Conservation (phyloP, 2,113 vertebrate species). For the Ictidomys tridecemlineatus region DNA sequence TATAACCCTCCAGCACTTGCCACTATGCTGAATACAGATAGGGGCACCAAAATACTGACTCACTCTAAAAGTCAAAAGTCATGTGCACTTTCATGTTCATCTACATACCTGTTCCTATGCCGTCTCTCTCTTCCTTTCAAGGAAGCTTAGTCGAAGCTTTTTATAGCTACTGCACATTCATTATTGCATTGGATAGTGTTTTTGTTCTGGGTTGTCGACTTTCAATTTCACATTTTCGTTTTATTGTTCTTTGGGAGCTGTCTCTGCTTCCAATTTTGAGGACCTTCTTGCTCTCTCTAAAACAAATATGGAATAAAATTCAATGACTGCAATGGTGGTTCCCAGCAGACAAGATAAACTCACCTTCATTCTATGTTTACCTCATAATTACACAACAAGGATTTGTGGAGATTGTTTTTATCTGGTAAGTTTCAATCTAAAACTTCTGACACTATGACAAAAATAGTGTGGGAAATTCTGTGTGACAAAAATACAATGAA, state of each 20-base stretch:
- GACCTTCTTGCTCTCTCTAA: not conserved
- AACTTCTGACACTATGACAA: slow-evolving; percentile 21
- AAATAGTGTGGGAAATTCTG: not conserved
- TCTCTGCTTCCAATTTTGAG: not conserved
- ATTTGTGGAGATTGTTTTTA: not conserved
- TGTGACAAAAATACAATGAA: not conserved
- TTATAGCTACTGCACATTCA: not conserved
- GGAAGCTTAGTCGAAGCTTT: not conserved
- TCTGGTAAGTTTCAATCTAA: not conserved
- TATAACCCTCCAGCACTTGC: not conserved
- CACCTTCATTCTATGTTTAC: not conserved
- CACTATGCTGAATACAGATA: not conserved
- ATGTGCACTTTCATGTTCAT: not conserved
- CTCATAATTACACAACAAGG: not conserved
- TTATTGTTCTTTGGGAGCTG: not conserved
- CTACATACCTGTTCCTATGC: not conserved
- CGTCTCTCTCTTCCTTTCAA: slow-evolving; percentile 1
- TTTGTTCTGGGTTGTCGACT: not conserved
- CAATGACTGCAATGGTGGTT: not conserved
- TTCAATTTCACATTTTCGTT: not conserved
- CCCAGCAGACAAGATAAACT: not conserved
- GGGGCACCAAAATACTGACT: not conserved
- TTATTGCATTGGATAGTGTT: not conserved
- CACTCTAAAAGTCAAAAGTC: not conserved
- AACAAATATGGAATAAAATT: not conserved